phyloP scores from a whole-genome alignment of 1,140 invertebrate species.

The Bathynomus jamesi region DNA sequence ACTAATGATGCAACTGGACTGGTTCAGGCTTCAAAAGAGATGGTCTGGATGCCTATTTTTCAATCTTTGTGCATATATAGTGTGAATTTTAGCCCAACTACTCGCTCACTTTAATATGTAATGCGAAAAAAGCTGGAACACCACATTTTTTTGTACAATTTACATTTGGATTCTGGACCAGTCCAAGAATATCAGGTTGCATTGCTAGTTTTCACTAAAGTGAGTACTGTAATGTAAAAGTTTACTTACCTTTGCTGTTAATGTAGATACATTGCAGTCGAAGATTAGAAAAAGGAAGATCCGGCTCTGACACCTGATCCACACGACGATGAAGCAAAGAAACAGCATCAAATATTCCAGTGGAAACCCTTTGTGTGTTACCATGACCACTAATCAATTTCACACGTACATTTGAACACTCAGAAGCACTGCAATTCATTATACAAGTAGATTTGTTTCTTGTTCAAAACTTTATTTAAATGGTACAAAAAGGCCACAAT shows the following conservation, averaged over 20 bases:
- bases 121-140: too few relatives aligned
- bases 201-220: too few relatives aligned
- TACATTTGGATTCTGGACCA: too few relatives aligned
- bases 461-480: not conserved
- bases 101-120: too few relatives aligned
- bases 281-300: conserved; percentile 31
- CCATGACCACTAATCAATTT: conserved; percentile 15
- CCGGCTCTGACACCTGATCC: conserved; percentile 22
- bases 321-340: conserved; percentile 21
- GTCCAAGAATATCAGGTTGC: too few relatives aligned
- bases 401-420: conserved; percentile 23
- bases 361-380: conserved; percentile 9
- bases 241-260: conserved; percentile 14
- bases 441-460: not conserved
- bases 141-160: too few relatives aligned
- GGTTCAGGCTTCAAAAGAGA: too few relatives aligned
- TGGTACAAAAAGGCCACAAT: not conserved
- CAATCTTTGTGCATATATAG: too few relatives aligned
- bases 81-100: too few relatives aligned
- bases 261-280: conserved; percentile 18
- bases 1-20: too few relatives aligned
- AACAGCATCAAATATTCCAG: conserved; percentile 22
- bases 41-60: too few relatives aligned
- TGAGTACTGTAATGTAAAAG: too few relatives aligned
- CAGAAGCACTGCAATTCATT: conserved; percentile 14